These are phyloP conservation scores for Eurystomus gularis DNA, from an alignment of 2,113 vertebrate species.

Conservation along the genomic window DNA sequence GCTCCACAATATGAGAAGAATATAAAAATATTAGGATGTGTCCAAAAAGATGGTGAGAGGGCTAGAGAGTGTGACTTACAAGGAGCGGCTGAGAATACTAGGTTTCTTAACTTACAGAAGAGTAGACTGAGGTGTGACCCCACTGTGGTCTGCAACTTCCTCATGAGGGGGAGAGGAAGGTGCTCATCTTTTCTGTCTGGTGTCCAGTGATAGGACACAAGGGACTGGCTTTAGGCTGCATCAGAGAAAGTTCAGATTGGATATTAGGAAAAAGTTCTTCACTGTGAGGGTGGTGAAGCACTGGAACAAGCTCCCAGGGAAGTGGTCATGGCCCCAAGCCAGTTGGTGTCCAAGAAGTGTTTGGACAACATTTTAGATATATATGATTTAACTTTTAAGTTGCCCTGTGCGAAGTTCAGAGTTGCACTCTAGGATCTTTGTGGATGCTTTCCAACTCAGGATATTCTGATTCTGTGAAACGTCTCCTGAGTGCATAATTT, in stretches of 20 bases:
- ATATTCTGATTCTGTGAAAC: not conserved
- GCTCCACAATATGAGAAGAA: not conserved
- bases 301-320: not conserved
- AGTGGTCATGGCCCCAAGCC: rapidly evolving
- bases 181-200: not conserved
- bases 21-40: not conserved
- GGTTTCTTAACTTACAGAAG: not conserved
- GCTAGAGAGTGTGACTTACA: not conserved
- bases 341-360: not conserved
- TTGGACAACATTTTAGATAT: not conserved
- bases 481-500: not conserved
- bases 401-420: not conserved
- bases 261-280: not conserved
- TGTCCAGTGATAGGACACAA: not conserved
- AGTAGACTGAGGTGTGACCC: not conserved
- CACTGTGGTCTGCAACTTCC: not conserved
- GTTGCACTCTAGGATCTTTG: not conserved
- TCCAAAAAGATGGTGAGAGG: not conserved
- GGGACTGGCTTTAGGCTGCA: not conserved
- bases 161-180: not conserved
- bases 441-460: not conserved
- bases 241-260: not conserved
- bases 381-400: not conserved
- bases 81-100: not conserved
- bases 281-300: not conserved